Conservation (phyloP, 2,888 invertebrate genomes). For the Coleophora flavipennella region DNA sequence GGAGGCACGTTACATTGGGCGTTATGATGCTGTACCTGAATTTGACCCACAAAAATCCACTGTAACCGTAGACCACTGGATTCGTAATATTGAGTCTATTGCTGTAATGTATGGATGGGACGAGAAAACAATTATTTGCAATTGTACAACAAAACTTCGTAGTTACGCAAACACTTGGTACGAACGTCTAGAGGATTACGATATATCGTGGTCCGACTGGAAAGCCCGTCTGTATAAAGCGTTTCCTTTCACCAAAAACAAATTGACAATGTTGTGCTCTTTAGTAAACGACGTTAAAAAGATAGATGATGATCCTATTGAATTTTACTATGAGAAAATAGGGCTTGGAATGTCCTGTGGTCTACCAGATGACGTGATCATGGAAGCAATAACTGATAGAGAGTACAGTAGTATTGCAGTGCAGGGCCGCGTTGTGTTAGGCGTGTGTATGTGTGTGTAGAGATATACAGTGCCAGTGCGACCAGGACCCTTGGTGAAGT, state of each 20-base stretch:
- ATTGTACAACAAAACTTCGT: slow-evolving; percentile 14
- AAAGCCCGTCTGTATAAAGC: slow-evolving; percentile 8
- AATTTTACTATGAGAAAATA: slow-evolving; percentile 12
- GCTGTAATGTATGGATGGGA: slow-evolving; percentile 17
- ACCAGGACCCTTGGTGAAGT: too few relatives aligned
- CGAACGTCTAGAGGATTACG: slow-evolving; percentile 10
- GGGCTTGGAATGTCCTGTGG: slow-evolving; percentile 13
- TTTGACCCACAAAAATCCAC: too few relatives aligned
- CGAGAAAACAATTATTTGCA: slow-evolving; percentile 15
- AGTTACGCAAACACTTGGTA: slow-evolving; percentile 19
- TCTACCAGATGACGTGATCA: slow-evolving; percentile 8
- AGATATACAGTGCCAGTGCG: too few relatives aligned
- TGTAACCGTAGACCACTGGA: slow-evolving; percentile 15
- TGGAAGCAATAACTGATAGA: slow-evolving; percentile 11
- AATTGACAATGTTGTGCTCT: slow-evolving; percentile 9
- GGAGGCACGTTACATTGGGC: slow-evolving; percentile 12
- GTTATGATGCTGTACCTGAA: slow-evolving; percentile 11
- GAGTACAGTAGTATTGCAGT: too few relatives aligned
- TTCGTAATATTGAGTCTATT: slow-evolving; percentile 13
- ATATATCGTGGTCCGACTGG: slow-evolving; percentile 12
- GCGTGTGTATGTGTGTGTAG: too few relatives aligned
- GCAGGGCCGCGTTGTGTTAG: too few relatives aligned
- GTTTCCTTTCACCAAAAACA: slow-evolving; percentile 12
- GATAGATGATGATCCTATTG: slow-evolving; percentile 10
- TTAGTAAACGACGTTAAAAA: slow-evolving; percentile 8